phyloP scores from a whole-genome alignment of 2,113 vertebrate species.

The Petromus typicus region DNA sequence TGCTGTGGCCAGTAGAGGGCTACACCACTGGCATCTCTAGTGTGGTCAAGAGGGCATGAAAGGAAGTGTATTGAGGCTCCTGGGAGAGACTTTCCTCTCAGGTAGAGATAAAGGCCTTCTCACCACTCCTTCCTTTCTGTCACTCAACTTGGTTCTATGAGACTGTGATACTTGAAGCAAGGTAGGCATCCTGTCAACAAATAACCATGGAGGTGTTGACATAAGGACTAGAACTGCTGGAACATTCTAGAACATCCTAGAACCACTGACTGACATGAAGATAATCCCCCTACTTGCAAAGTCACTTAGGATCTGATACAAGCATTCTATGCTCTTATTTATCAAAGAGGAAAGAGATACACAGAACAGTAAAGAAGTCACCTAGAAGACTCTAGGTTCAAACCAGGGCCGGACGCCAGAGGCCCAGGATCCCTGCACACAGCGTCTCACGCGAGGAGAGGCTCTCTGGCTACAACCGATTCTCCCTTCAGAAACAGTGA shows the following conservation, averaged over 20 bases:
- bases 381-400: background rate
- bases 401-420: background rate
- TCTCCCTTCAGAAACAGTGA: background rate
- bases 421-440: background rate
- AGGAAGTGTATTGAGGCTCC: background rate
- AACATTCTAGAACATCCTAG: background rate
- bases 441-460: background rate
- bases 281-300: background rate
- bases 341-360: background rate
- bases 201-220: fast-evolving
- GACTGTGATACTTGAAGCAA: background rate
- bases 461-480: too few species aligned
- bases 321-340: background rate
- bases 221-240: background rate
- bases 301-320: background rate
- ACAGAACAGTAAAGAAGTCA: background rate
- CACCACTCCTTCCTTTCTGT: background rate
- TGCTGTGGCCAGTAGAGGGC: background rate
- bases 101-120: background rate
- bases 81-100: background rate
- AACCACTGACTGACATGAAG: background rate
- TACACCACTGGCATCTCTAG: background rate
- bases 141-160: background rate
- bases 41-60: background rate
- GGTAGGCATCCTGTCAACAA: background rate